Percentiles rank a stretch among this genome's conserved stretches.
phyloP scores from a whole-genome alignment of 2,888 invertebrate species.

The Trimorus sp. region DNA sequence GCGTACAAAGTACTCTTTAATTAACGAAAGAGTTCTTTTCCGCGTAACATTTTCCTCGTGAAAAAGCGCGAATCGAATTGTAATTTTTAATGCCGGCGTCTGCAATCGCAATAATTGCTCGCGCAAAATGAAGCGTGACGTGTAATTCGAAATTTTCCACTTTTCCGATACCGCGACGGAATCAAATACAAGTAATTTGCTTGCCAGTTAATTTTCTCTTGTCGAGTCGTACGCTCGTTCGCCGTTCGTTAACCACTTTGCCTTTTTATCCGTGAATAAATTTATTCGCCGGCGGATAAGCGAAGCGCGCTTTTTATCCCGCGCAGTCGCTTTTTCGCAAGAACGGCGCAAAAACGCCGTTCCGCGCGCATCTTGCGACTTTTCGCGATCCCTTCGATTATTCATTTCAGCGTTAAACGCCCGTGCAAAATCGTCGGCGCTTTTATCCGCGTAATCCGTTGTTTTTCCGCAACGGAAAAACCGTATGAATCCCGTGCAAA shows the following conservation, averaged over 20 bases:
- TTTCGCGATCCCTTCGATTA: constrained; percentile 9
- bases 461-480: no score
- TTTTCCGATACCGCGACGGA: constrained; percentile 36
- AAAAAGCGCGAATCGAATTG: constrained; percentile 9
- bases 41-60: background rate
- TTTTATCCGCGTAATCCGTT: no score
- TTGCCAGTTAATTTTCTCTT: constrained; percentile 47
- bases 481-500: no score
- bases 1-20: background rate
- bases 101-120: constrained; percentile 24
- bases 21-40: background rate
- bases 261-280: constrained; percentile 46
- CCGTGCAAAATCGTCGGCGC: background rate
- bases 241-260: constrained; percentile 34
- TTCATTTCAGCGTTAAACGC: background rate
- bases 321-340: constrained; percentile 1
- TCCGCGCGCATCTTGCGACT: constrained; percentile 1
- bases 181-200: constrained; percentile 46
- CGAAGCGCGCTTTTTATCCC: constrained; percentile 30
- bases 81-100: constrained; percentile 1
- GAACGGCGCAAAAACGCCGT: no score
- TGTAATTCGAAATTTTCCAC: constrained; percentile 33
- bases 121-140: constrained; percentile 23
- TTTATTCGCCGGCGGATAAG: constrained; percentile 32
- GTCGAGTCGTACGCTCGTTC: constrained; percentile 38